Evolutionary conservation across 2,113 vertebrate species (phyloP).

Genomic region (Theristicus caerulescens): DNA sequence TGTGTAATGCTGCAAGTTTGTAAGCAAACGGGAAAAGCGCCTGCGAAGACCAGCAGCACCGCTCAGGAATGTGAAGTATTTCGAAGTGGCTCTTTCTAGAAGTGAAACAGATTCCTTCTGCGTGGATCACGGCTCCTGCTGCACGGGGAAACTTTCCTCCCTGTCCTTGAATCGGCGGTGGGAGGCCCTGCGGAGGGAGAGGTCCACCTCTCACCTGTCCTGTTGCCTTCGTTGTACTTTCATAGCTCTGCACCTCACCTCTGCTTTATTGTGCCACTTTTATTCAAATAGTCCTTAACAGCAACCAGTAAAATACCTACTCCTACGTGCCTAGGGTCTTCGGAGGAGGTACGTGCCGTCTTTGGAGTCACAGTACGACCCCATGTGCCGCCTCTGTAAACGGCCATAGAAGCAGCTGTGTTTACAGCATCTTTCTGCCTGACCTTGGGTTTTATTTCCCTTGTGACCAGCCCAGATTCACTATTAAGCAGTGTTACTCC

Average conservation of each 20-base stretch:
- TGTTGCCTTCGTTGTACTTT: not conserved
- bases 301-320: not conserved
- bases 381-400: not conserved
- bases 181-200: not conserved
- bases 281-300: not conserved
- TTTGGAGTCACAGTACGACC: not conserved
- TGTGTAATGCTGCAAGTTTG: not conserved
- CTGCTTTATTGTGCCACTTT: not conserved
- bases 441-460: not conserved
- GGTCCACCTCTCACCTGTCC: not conserved
- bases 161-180: not conserved
- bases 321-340: not conserved
- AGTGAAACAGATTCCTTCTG: constrained; percentile 33
- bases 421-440: not conserved
- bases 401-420: not conserved
- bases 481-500: not conserved
- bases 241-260: not conserved
- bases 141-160: not conserved
- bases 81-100: constrained; percentile 20
- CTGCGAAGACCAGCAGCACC: not conserved
- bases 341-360: not conserved
- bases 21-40: not conserved
- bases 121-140: not conserved
- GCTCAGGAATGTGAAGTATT: constrained; percentile 46
- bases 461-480: not conserved